Base-by-base conservation (phyloP, 2,113 vertebrate genomes). In the Lagopus leucura region DNA sequence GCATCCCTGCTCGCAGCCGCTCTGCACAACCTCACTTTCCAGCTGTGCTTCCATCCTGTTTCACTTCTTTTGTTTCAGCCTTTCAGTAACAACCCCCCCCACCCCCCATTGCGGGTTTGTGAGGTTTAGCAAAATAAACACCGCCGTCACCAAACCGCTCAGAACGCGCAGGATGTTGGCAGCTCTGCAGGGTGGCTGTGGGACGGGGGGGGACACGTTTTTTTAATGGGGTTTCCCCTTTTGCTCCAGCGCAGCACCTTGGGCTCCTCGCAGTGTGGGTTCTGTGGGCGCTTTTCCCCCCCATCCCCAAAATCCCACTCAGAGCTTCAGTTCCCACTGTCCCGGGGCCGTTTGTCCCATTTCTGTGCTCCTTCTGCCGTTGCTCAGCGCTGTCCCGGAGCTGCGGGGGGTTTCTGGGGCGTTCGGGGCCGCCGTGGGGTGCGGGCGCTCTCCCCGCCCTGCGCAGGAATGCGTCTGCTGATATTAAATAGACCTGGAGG, bases 401-500 rank as follows among this genome's bases (percentile, higher is more conserved):
- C 61, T 11, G 36, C 8, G 38, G 28, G 20, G 21, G 19, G 36
- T 84, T 80, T 87, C 92, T 32, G 96, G 15, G 83, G 48, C 12
- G 8, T 25, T 82, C 19, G 95, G 96, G 15, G 84, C 55, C 14
- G 12, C 32, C 74, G 19, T 45, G 0, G 0, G 4, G 65, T 13
- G 3, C 57, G 45, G 73, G 95, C 2, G 1, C 47, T 89, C 96
- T 96, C 95, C 94, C 97, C 96, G 83, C 97, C 97, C 97, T 92
- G 61, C 94, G 96, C 69, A 97, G 97, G 98, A 98, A 98, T 97
- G 95, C 75, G 91, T 91, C 96, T 96, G 92, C 95, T 94, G 96
- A 97, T 97, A 97, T 96, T 97, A 97, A 96, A 97, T 94, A 94
- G 81, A 97, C 97, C 96, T 96, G 82, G 96, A 95, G 96, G 97